Conservation (phyloP, 2,888 invertebrate species). For the Drosophila pseudotakahashii region DNA sequence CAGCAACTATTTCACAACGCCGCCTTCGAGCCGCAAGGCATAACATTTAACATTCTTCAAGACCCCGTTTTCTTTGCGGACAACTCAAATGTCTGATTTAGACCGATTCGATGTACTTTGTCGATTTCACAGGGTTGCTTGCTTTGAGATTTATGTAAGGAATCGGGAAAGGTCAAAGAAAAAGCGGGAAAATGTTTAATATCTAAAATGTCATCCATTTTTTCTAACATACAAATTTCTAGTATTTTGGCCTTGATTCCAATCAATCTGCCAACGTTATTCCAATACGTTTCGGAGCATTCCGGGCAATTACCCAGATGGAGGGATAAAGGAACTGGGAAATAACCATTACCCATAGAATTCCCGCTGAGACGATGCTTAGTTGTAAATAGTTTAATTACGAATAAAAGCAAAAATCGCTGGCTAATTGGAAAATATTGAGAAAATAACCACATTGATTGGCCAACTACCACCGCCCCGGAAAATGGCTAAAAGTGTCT, state of each 20-base stretch:
- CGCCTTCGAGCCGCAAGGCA: slow-evolving; percentile 19
- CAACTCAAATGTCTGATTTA: slow-evolving; percentile 6
- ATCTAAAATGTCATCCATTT: too few species aligned
- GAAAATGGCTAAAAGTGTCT: not conserved
- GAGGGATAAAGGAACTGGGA: slow-evolving; percentile 17
- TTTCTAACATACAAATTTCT: too few species aligned
- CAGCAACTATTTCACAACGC: slow-evolving; percentile 47
- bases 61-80: slow-evolving; percentile 11
- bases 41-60: slow-evolving; percentile 32
- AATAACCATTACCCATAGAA: slow-evolving; percentile 45
- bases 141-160: not conserved
- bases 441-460: slow-evolving; percentile 42
- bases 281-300: slow-evolving; percentile 15
- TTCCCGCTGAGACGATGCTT: slow-evolving; percentile 39
- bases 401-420: slow-evolving; percentile 58
- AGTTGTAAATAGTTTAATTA: slow-evolving; percentile 66
- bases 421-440: slow-evolving; percentile 68
- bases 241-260: slow-evolving; percentile 5
- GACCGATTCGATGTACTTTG: slow-evolving; percentile 13
- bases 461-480: slow-evolving; percentile 3
- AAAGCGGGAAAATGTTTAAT: too few species aligned
- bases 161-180: too few species aligned
- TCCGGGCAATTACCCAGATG: slow-evolving; percentile 19
- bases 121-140: not conserved
- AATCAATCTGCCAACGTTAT: slow-evolving; percentile 23